phyloP scores from a whole-genome alignment of 2,113 vertebrate genomes.

The Brachypodius melanocephalos region DNA sequence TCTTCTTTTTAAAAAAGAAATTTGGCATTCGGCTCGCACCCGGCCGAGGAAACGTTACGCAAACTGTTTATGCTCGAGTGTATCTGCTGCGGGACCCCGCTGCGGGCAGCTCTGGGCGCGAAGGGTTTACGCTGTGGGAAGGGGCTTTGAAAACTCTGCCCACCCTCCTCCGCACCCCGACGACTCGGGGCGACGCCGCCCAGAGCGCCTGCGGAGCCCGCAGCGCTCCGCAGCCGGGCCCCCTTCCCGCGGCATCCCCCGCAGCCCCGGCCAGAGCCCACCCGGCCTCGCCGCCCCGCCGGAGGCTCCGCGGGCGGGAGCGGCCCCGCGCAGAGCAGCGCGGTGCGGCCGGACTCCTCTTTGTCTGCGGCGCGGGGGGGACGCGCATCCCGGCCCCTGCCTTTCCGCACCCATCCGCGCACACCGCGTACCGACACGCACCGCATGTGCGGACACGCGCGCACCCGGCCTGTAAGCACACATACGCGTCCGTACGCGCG shows the following conservation, averaged over 20 bases:
- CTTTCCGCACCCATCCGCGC: neutral
- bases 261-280: neutral
- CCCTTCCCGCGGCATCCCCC: neutral
- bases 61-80: neutral
- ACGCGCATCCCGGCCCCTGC: neutral
- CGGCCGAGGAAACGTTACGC: neutral
- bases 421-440: neutral
- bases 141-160: neutral
- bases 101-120: neutral
- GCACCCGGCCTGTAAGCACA: no score
- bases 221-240: neutral
- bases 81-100: neutral
- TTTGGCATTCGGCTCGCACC: neutral
- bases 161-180: neutral
- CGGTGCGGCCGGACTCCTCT: neutral
- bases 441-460: neutral
- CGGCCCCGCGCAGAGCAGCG: neutral
- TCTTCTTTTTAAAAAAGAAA: neutral
- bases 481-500: accelerated
- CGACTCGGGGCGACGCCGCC: neutral
- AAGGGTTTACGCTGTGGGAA: neutral
- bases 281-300: no score
- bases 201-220: neutral
- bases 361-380: neutral
- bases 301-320: neutral